These are phyloP conservation scores for Syngnathus floridae DNA, from an alignment of 2,113 vertebrate genomes.

Conservation along the genomic window DNA sequence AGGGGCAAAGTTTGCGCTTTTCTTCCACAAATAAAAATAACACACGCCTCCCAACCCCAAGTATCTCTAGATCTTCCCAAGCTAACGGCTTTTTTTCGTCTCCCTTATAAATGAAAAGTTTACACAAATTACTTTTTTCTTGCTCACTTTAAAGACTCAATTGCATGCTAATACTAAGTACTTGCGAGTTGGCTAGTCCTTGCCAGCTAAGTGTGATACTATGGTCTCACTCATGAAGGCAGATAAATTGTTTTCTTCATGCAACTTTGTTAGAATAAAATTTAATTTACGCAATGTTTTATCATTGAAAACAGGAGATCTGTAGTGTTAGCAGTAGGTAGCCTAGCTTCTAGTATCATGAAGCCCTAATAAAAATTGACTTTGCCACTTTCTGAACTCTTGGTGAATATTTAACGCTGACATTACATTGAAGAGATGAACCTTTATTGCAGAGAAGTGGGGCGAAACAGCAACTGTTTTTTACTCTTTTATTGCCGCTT, in stretches of 20 bases:
- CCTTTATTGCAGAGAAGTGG: neutral
- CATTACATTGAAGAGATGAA: neutral
- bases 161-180: neutral
- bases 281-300: neutral
- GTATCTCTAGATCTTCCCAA: neutral
- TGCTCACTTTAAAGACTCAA: no score
- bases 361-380: neutral
- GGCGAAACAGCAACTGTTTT: neutral
- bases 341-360: neutral
- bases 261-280: neutral
- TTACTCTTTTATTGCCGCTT: neutral
- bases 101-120: neutral
- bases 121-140: neutral
- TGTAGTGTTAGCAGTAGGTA: neutral
- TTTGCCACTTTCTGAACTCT: neutral
- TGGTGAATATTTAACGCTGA: neutral
- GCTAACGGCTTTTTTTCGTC: neutral
- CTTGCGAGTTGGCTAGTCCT: neutral
- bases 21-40: neutral
- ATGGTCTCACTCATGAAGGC: neutral
- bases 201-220: neutral
- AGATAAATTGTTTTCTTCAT: neutral
- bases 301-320: neutral
- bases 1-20: neutral
- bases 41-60: neutral